Base-by-base conservation (phyloP, 2,888 invertebrate species). In the Trichogramma dendrolimi region DNA sequence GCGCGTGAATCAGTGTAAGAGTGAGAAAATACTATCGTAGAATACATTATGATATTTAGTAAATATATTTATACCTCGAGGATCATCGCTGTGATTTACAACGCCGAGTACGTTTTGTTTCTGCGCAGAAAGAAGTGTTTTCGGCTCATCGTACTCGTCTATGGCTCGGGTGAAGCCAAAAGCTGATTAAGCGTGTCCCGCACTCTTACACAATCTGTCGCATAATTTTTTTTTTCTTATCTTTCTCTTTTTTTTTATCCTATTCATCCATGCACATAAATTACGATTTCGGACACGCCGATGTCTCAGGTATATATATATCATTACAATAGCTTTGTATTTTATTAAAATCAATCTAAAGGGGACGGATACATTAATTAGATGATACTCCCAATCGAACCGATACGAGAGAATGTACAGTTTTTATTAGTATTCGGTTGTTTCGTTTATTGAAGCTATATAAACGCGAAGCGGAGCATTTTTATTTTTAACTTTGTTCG, bases 341-440 rank as follows among this genome's bases (percentile, higher is more conserved):
- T n/a, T 59, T 66, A 69, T 66, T 67, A 71, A 73, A 73, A 72
- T 72, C 73, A 73, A 75, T 75, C 75, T 77, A 77, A 61, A 69
- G 73, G 76, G 78, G 78, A 78, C 78, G 78, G 78, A 78, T 78
- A 75, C 73, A 74, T 74, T 72, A 27, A 27, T 27, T 27, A 27
- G 27, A 72, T 73, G 74, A 76, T 73, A 71, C 75, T 72, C 71
- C 69, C 69, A 71, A 27, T 27, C 27, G 27, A 27, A 27, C 70
- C 68, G 70, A 67, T 68, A 64, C 63, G 64, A 60, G 68, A 66
- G 68, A 69, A 69, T 65, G 64, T 61, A 59, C 67, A 66, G 63
- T 67, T 67, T 27, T 27, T 27, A 27, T 27, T 27, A 27, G 27
- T 27, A 27, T 27, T 27, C 27, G 27, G 27, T 27, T 3, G n/a